Evolutionary conservation across 2,113 vertebrate species (phyloP), one percentile per base, ranked within the genome.

Genomic region (Smithornis capensis): DNA sequence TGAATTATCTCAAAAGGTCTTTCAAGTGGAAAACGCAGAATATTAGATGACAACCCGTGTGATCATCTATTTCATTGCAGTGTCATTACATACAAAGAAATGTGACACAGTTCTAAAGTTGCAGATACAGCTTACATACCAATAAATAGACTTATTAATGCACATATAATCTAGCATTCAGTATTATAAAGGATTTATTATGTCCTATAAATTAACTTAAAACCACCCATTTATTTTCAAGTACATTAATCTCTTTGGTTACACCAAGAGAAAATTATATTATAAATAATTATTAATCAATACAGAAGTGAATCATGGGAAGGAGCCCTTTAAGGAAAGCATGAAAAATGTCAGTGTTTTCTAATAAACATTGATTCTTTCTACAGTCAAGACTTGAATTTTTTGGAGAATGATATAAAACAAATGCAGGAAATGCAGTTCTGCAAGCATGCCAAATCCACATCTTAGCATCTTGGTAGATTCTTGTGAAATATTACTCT

Each of bases 401-500:
- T 14, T 93, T 84, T 83, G 29, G n/a, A 9, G 2, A 3, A 13
- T 75, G n/a, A 59, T 83, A 64, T 64, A 84, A 47, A 19, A 53
- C 14, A 65, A 21, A 17, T 45, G 10, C 77, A 88, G 21, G 10
- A 68, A 94, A 67, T 70, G 28, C 6, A 49, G 13, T 49, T 73
- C 37, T 92, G 49, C 24, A 95, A 92, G 89, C 8, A 73, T 29
- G 59, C 74, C 19, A 60, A 52, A 50, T 42, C 31, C 19, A 0
- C 23, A 82, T 64, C 71, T 90, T 88, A 77, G n/a, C 7, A 80
- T 87, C 87, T 96, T 86, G 14, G 4, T 79, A 88, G 44, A 59
- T 11, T 84, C n/a, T 93, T 7, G 6, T 82, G 60, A 91, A 97
- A 83, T 90, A 87, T 64, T 92, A 88, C 67, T 95, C 77, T 87